Evolutionary conservation across 2,113 vertebrate genomes (phyloP).

Genomic region (Burhinus oedicnemus): DNA sequence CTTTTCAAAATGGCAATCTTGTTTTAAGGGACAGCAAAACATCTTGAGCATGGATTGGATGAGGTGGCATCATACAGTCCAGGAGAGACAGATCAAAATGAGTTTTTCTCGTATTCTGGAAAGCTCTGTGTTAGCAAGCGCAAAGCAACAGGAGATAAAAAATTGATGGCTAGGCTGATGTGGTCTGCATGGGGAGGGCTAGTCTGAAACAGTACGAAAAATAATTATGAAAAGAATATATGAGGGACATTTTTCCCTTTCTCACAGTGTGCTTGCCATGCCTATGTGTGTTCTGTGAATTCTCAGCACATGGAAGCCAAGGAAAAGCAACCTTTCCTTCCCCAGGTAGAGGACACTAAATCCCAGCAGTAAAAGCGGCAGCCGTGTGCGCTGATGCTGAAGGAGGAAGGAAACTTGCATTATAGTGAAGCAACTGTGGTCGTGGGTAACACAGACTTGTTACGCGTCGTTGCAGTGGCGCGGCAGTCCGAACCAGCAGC

Average conservation of each 20-base stretch:
- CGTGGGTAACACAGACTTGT: fast-evolving
- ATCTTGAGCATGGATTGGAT: background rate
- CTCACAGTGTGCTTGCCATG: fast-evolving
- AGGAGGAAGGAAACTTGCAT: background rate
- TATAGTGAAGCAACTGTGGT: fast-evolving
- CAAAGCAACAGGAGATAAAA: fast-evolving
- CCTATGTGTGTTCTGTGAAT: background rate
- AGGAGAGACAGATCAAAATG: background rate
- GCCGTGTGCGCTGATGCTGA: fast-evolving
- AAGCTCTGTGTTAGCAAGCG: background rate
- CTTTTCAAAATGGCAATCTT: background rate
- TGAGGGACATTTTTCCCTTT: background rate
- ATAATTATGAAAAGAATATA: background rate
- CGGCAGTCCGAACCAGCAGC: fast-evolving
- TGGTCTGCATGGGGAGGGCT: background rate
- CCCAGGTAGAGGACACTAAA: background rate
- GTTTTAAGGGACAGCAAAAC: background rate
- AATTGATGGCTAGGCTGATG: background rate
- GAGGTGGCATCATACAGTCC: background rate
- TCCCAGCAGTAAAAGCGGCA: background rate
- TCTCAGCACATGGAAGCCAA: background rate
- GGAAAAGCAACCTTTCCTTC: background rate
- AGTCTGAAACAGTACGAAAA: background rate
- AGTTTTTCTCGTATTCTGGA: background rate
- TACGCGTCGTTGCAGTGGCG: fast-evolving